Conservation (phyloP, 1,140 invertebrate species). For the Drosophila grimshawi region DNA sequence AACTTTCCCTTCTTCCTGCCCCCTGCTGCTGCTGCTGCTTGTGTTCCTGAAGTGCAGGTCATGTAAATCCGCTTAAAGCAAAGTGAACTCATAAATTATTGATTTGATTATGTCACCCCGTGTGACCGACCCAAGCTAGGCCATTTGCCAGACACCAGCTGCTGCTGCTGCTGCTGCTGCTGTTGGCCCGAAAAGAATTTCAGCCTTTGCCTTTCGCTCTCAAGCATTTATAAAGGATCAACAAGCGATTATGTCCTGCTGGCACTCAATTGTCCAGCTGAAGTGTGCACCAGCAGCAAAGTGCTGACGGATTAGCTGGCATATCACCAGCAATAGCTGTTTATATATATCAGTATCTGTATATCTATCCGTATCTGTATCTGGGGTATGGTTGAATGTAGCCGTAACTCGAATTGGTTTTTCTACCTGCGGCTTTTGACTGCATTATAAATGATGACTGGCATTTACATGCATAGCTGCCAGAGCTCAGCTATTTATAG, state of each 20-base stretch:
- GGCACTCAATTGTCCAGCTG: slow-evolving; percentile 46
- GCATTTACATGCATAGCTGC: slow-evolving; percentile 48
- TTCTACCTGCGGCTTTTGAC: slow-evolving; percentile 52
- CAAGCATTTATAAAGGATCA: slow-evolving; percentile 78
- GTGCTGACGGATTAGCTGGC: slow-evolving; percentile 70
- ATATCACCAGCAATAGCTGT: slow-evolving; percentile 44
- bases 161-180: slow-evolving; percentile 29
- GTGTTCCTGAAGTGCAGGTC: slow-evolving; percentile 62
- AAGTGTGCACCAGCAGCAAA: slow-evolving; percentile 33
- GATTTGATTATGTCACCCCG: slow-evolving; percentile 80
- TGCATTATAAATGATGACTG: slow-evolving; percentile 74
- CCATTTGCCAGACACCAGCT: slow-evolving; percentile 10
- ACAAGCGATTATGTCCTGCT: slow-evolving; percentile 76
- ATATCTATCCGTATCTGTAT: neutral
- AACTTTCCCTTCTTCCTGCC: slow-evolving; percentile 42
- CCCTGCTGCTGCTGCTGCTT: neutral
- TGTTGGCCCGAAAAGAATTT: slow-evolving; percentile 45
- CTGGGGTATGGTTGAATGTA: too few species aligned
- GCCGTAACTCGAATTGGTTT: slow-evolving; percentile 15
- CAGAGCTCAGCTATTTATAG: slow-evolving; percentile 54
- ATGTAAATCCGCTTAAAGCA: slow-evolving; percentile 77
- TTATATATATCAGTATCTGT: neutral
- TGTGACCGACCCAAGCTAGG: slow-evolving; percentile 12
- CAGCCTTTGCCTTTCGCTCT: slow-evolving; percentile 36
- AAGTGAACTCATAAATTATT: slow-evolving; percentile 82